Evolutionary conservation across 2,888 invertebrate species (phyloP), one percentile per base, ranked within the genome.

Genomic region (Masnerella sp.): DNA sequence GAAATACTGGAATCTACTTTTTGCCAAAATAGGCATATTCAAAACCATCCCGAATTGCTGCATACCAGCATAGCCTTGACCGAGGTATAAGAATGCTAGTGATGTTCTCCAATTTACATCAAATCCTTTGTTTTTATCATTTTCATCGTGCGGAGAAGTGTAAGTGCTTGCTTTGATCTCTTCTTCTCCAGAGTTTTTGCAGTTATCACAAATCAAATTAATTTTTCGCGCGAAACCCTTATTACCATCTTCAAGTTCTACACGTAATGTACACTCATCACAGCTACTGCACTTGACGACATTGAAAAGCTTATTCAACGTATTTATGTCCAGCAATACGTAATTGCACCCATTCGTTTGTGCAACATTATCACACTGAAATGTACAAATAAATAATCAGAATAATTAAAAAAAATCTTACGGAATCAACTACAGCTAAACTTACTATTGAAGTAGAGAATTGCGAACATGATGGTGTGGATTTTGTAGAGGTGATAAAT

Each of bases 171-270:
- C 34, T 34, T 34, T 34, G 34, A 34, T 34, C n/a, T 34, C 34
- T 34, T 34, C 34, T 34, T 34, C 34, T 34, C 34, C 34, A 34
- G 34, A 8, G 7, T n/a, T n/a, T 34, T 34, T 34, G 34, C 34
- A 34, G n/a, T 34, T 7, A n/a, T 34, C 34, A 34, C 34, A 34
- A 34, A 34, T 34, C 34, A 34, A 34, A 34, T 34, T 34, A 34
- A 34, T 34, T 34, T 34, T 34, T 8, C 34, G 34, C 34, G 34
- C 34, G 34, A 34, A 34, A 34, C 34, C 34, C 34, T 11, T 8
- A 11, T 34, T 34, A n/a, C 9, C 11, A 34, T 34, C 34, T 34
- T 34, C 34, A 11, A 11, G 34, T 34, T 34, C 34, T 34, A 34
- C 9, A 34, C n/a, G 34, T 34, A 34, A 34, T 34, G 34, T 11